Evolutionary conservation across 1,140 invertebrate species (phyloP), one percentile per base, ranked within the genome.

Genomic region (Drosophila parabipectinata): DNA sequence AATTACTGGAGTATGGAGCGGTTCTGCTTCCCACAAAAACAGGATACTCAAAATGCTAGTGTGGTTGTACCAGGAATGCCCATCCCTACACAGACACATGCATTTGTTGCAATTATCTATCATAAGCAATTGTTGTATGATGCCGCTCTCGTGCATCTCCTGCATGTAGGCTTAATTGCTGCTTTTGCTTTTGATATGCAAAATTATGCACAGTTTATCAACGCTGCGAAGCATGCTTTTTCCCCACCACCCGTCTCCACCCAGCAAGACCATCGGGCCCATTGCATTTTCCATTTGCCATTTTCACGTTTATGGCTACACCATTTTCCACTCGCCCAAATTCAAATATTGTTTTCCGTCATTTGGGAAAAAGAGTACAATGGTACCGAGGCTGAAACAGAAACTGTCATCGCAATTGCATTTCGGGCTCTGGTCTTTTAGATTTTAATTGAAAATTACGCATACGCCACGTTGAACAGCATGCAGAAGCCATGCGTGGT

Each of bases 181-280:
- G 77, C 73, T 69, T 66, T 85, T 84, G 72, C 77, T 80, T 81
- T 80, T 87, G 78, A 85, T 81, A 87, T 85, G 82, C 78, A 87
- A 87, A 85, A 85, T 85, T 82, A 77, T 87, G 78, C 82, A 78
- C 74, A 78, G 78, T 87, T 75, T 82, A 87, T 87, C 84, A 87
- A 77, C 82, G 63, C 75, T 74, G 71, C 61, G 55, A 71, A 67
- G 74, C 58, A 54, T 80, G 54, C 64, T 63, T 58, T 34, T 55
- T 68, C 66, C 55, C 45, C 53, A 44, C 58, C 63, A 30, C 37
- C 50, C 15, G 15, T 15, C 15, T 28, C 56, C 39, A 15, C 18
- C 26, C 14, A 53, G 21, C 8, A 18, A 24, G 37, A 44, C 32
- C 26, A 26, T 26, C 3, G 5, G 26, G 26, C 26, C 48, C 34